phyloP scores from a whole-genome alignment of 2,888 invertebrate genomes.

The Orchesellides sinensis region DNA sequence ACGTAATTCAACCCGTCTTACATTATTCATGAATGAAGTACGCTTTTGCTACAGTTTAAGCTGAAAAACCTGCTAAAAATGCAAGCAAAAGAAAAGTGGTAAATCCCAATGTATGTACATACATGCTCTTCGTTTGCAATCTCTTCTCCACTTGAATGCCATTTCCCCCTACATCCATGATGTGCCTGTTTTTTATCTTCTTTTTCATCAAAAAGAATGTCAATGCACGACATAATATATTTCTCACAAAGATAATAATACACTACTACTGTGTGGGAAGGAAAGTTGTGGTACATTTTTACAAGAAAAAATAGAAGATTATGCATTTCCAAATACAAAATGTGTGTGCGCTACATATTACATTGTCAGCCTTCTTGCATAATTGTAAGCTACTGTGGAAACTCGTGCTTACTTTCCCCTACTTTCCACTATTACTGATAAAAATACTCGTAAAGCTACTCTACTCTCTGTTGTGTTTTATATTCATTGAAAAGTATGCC shows the following conservation, averaged over 20 bases:
- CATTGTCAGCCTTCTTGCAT: neutral
- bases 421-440: too few relatives aligned
- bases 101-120: too few relatives aligned
- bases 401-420: too few relatives aligned
- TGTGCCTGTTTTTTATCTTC: neutral
- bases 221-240: neutral
- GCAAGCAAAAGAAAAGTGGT: neutral
- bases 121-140: neutral
- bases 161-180: neutral
- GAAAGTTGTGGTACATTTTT: too few relatives aligned
- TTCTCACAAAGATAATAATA: too few relatives aligned
- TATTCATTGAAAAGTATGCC: neutral
- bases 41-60: neutral
- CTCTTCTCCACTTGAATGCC: conserved; percentile 2
- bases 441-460: too few relatives aligned
- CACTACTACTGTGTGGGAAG: too few relatives aligned
- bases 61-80: neutral
- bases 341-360: neutral
- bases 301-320: neutral
- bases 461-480: neutral
- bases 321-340: neutral
- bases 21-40: conserved; percentile 59
- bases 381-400: too few relatives aligned
- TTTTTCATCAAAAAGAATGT: neutral
- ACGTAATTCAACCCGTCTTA: conserved; percentile 50